Conservation (phyloP, 2,888 invertebrate genomes). For the Tortrix viridana region DNA sequence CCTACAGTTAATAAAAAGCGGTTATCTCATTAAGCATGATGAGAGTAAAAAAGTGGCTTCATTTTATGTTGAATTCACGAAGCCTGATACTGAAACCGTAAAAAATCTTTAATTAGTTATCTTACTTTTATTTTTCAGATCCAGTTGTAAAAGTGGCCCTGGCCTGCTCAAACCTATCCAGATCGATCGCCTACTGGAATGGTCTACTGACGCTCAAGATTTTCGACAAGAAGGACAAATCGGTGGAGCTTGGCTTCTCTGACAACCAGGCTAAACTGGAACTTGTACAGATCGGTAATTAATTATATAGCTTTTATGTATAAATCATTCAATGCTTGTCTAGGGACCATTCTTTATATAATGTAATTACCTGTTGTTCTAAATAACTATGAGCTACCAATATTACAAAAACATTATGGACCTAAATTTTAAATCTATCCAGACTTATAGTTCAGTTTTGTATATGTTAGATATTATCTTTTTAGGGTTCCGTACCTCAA, state of each 20-base stretch:
- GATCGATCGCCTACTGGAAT: conserved; percentile 93
- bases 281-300: conserved; percentile 88
- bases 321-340: background rate
- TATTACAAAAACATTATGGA: too few species aligned
- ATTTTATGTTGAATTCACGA: background rate
- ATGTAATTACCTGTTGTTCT: too few species aligned
- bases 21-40: too few species aligned
- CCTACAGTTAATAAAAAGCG: too few species aligned
- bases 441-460: too few species aligned
- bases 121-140: conserved; percentile 78
- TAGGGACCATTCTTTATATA: too few species aligned
- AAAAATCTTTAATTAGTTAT: background rate
- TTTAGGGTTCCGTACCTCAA: too few species aligned
- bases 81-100: background rate
- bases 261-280: conserved; percentile 91
- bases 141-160: conserved; percentile 92
- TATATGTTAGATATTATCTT: too few species aligned
- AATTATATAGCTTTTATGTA: conserved; percentile 6
- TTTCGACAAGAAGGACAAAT: conserved; percentile 85
- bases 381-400: too few species aligned
- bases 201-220: conserved; percentile 90
- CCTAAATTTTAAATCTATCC: too few species aligned
- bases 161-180: conserved; percentile 89
- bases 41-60: too few species aligned
- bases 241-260: conserved; percentile 87